These are phyloP conservation scores for Ondatra zibethicus DNA, from an alignment of 2,113 vertebrate genomes.

Conservation along the genomic window DNA sequence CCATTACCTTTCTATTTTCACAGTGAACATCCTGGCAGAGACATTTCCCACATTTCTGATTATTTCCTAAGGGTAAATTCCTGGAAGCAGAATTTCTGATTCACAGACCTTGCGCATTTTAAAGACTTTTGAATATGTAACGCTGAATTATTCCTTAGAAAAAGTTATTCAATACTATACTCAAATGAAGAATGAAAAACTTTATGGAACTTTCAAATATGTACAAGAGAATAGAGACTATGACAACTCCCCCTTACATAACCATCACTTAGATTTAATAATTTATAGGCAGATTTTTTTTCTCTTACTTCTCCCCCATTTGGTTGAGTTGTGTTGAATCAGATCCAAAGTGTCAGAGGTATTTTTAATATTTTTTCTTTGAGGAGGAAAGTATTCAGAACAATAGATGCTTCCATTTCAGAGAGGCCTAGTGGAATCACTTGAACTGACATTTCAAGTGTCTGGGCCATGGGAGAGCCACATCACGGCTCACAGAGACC, in stretches of 20 bases:
- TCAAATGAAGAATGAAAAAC: conserved; percentile 2
- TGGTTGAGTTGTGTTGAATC: conserved; percentile 7
- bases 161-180: conserved; percentile 2
- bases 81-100: conserved; percentile 69
- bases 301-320: not conserved
- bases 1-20: not conserved
- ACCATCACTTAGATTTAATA: not conserved
- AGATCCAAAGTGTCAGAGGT: not conserved
- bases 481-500: not conserved
- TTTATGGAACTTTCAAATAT: conserved; percentile 35
- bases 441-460: not conserved
- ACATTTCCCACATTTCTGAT: conserved; percentile 53
- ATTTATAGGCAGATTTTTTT: not conserved
- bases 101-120: conserved; percentile 70
- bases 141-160: conserved; percentile 57
- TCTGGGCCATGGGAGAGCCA: too few species aligned
- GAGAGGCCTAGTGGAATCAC: not conserved
- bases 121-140: conserved; percentile 57
- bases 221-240: not conserved
- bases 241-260: rapidly evolving
- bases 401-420: not conserved
- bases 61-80: conserved; percentile 59
- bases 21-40: not conserved
- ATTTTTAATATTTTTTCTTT: not conserved
- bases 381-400: not conserved